Evolutionary conservation across 2,113 vertebrate genomes (phyloP), one percentile per base, ranked within the genome.

Genomic region (Nesogale talazaci): DNA sequence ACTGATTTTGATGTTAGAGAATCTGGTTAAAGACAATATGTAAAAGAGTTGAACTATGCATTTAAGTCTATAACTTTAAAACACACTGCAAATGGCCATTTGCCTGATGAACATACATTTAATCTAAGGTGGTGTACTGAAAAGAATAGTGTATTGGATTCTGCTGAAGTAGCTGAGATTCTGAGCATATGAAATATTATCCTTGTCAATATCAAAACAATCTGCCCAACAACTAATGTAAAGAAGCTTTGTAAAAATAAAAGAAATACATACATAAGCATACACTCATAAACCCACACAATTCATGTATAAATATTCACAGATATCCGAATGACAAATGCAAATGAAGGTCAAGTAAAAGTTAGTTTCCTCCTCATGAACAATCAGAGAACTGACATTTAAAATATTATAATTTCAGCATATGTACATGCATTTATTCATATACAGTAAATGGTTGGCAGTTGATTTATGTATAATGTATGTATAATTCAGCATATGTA

Each of bases 351-450:
- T 85, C 65, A 94, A 92, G 36, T 76, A 67, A 70, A 56, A 85
- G 80, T 27, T 36, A 19, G 6, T 77, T 90, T 90, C 14, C 88
- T 83, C 65, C 56, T 46, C 65, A 40, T 93, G 79, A 42, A 70
- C 52, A 90, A 89, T 70, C 59, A 94, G 31, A 87, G 89, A 96
- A 42, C 36, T 69, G 85, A 23, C 40, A 56, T 79, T 25, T 36
- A 94, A 87, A 67, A 25, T 25, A 92, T 92, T 93, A 88, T 69
- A 92, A 56, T 88, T 80, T 74, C 85, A 91, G 72, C 92, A 95
- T 97, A 96, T 91, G 85, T 88, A 57, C 78, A 94, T 96, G 82
- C 94, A 96, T 96, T 96, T 96, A 96, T 97, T 91, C 92, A 95
- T 90, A 79, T 84, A 79, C 87, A 20, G 86, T 96, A 95, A 95